Base-by-base conservation (phyloP, 2,113 vertebrate species). In the Cryptotis parvus region DNA sequence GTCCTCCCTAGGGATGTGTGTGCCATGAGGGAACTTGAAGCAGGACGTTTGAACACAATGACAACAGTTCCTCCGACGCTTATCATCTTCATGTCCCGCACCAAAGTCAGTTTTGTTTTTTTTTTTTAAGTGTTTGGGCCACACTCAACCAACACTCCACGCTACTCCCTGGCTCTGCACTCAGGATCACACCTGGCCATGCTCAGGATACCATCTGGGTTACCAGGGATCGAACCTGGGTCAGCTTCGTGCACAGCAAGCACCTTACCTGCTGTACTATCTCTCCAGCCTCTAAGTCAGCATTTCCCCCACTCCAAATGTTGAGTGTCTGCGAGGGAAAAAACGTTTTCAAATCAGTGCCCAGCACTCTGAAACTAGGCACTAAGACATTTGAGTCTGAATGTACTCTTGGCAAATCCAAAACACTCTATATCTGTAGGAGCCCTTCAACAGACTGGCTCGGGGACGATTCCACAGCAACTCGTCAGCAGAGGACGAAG, bases 31-130 rank as follows among this genome's bases (percentile, higher is more conserved):
- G 45, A 49, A 49, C 81, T 15, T 73, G 43, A 58, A 22, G 55
- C 18, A 58, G 55, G 45, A 88, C 80, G 52, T 88, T 85, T 33
- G 75, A 76, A 93, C 65, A 84, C 79, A 66, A 55, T 78, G 61
- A 91, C 52, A 61, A 74, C 65, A 70, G 45, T 78, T 75, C 87
- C 58, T 22, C 58, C 66, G 22, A 92, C 84, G 29, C 35, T 81
- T 65, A 61, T 66, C 68, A 80, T 45, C 65, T 77, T 81, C 70
- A 49, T 63, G 65, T 58, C n/a, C 49, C 82, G 89, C 76, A 35
- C 39, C 49, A 80, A 68, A 76, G 37, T 31, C 27, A 73, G 90
- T 43, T 33, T 41, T n/a, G n/a, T 92, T 94, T 74, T 61, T 55
- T 15, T 15, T 16, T 4, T 20, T 20, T 20, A 24, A 58, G 55